Percentiles rank a stretch among this genome's conserved stretches.
Evolutionary conservation across 2,888 invertebrate species (phyloP).

Genomic region (Panzeria rudis): DNA sequence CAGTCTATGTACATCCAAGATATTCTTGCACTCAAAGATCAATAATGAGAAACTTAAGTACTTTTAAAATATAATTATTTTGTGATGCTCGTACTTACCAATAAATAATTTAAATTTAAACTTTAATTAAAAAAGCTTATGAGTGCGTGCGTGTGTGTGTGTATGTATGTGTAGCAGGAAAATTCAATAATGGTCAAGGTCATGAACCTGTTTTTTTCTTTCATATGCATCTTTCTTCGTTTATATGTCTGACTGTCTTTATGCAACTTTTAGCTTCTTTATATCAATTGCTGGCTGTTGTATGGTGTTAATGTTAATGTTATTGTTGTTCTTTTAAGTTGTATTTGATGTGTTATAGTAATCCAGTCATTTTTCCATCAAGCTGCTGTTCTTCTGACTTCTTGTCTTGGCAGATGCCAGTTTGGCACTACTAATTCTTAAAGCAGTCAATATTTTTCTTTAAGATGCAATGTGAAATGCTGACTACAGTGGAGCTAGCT

Average conservation of each 20-base stretch:
- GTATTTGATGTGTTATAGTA: background rate
- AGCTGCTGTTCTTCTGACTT: background rate
- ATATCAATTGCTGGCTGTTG: constrained; percentile 17
- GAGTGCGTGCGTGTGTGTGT: background rate
- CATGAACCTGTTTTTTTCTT: constrained; percentile 64
- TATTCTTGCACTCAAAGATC: background rate
- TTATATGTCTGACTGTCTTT: constrained; percentile 25
- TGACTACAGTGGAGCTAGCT: constrained; percentile 1
- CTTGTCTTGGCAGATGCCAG: constrained; percentile 21
- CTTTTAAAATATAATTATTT: background rate
- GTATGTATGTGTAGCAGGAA: background rate
- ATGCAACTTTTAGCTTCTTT: constrained; percentile 4
- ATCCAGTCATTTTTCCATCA: constrained; percentile 16
- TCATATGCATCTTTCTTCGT: constrained; percentile 19
- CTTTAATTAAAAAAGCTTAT: constrained; percentile 26
- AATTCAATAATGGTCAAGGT: constrained; percentile 73
- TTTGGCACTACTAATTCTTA: background rate
- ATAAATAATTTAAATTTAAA: constrained; percentile 13
- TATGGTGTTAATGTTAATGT: background rate
- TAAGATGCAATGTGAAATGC: constrained; percentile 2
- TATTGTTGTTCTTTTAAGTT: background rate
- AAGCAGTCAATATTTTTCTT: background rate
- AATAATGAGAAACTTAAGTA: constrained; percentile 3
- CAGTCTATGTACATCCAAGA: background rate
- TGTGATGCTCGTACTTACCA: background rate